These are phyloP conservation scores for Axis porcinus DNA, from an alignment of 2,113 vertebrate species.

Conservation along the genomic window DNA sequence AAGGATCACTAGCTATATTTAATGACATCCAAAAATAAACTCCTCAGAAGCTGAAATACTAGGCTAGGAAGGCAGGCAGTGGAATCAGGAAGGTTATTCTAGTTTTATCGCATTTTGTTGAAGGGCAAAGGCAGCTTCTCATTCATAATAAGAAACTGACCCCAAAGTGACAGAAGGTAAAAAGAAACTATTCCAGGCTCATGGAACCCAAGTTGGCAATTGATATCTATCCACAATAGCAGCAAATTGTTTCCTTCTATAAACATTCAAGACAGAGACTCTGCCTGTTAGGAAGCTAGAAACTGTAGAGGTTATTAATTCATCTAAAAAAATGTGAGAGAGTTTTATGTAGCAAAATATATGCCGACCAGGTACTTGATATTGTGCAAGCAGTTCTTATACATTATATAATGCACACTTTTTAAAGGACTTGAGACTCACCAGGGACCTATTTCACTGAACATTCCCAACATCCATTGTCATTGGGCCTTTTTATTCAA, in stretches of 20 bases:
- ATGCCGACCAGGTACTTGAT: background rate
- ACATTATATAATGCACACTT: background rate
- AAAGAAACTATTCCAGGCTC: constrained; percentile 21
- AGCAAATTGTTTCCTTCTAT: constrained; percentile 19
- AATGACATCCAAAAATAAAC: constrained; percentile 67
- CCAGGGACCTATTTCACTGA: background rate
- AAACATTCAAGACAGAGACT: constrained; percentile 27
- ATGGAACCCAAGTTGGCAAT: background rate
- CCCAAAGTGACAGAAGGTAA: constrained; percentile 40
- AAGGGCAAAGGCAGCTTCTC: constrained; percentile 63
- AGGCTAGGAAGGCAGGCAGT: background rate
- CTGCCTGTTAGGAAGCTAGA: background rate
- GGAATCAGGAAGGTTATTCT: constrained; percentile 47
- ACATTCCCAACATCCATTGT: background rate
- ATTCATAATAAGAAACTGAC: constrained; percentile 68
- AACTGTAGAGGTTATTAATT: background rate
- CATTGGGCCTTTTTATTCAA: background rate
- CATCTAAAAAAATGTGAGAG: background rate
- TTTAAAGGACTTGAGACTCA: background rate
- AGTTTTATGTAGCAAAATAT: background rate
- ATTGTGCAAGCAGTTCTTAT: background rate
- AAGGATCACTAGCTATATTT: constrained; percentile 72
- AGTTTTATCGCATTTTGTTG: constrained; percentile 65
- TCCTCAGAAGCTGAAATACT: constrained; percentile 38
- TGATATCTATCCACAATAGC: constrained; percentile 5